Percentiles rank a stretch among this genome's conserved stretches.
Evolutionary conservation across 2,888 invertebrate species (phyloP).

Genomic region (Coleophora deauratella): DNA sequence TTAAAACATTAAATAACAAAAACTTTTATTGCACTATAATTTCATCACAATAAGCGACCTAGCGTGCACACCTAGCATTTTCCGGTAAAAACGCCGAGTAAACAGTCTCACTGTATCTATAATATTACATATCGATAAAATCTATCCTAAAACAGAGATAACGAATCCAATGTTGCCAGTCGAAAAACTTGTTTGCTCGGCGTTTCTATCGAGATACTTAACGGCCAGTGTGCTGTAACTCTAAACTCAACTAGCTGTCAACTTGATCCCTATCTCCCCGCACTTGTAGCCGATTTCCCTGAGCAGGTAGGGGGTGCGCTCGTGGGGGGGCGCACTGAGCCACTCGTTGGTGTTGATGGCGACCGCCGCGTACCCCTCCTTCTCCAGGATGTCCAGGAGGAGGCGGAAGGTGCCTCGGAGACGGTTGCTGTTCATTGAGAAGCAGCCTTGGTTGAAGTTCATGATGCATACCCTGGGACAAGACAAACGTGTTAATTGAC

Average conservation of each 20-base stretch:
- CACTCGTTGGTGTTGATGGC: constrained; percentile 70
- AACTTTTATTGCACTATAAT: too few species aligned
- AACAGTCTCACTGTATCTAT: too few species aligned
- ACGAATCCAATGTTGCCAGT: too few species aligned
- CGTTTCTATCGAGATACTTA: too few species aligned
- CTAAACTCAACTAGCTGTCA: constrained; percentile 19
- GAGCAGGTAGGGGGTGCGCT: constrained; percentile 71
- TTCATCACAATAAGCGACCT: too few species aligned
- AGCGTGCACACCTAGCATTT: too few species aligned
- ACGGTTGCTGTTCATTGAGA: constrained; percentile 73
- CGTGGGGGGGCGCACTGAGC: constrained; percentile 67
- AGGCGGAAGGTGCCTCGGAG: constrained; percentile 69
- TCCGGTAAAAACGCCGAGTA: too few species aligned
- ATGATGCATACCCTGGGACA: constrained; percentile 74
- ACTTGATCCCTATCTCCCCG: constrained; percentile 57
- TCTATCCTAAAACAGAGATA: too few species aligned
- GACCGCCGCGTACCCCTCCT: constrained; percentile 69
- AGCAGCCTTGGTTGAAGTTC: constrained; percentile 66
- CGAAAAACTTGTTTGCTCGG: too few species aligned
- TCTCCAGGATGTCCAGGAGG: constrained; percentile 71
- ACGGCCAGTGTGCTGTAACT: too few species aligned
- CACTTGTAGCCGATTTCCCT: constrained; percentile 56
- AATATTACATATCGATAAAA: too few species aligned
- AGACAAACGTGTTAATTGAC: neutral
- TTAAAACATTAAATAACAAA: too few species aligned